Conservation (phyloP, 2,797 vertebrate species). For the Ambastaia sidthimunki region DNA sequence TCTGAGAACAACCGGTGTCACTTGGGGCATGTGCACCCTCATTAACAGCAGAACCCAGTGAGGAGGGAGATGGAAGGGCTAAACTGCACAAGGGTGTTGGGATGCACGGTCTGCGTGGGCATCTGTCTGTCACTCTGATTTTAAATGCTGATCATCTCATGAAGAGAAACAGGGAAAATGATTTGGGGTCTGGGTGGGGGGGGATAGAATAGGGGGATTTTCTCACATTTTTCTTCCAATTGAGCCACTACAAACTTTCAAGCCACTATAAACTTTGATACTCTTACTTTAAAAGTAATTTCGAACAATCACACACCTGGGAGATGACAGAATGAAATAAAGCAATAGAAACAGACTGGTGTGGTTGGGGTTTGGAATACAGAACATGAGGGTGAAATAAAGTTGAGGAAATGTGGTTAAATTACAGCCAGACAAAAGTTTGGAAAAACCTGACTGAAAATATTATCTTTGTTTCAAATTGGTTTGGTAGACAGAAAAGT, state of each 20-base stretch:
- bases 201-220: neutral
- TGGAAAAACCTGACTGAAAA: too few relatives aligned
- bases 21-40: constrained; percentile 1
- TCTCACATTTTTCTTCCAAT: neutral
- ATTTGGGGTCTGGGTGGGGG: constrained; percentile 63
- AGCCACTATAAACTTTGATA: neutral
- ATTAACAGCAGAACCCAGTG: constrained; percentile 18
- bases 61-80: constrained; percentile 1
- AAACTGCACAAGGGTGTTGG: neutral
- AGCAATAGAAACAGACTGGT: neutral
- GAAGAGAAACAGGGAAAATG: constrained; percentile 67
- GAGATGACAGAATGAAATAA: neutral
- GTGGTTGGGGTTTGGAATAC: neutral
- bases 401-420: neutral
- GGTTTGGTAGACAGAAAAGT: neutral
- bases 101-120: constrained; percentile 71
- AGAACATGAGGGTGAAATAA: constrained; percentile 1
- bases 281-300: neutral
- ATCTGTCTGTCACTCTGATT: constrained; percentile 81
- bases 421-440: neutral
- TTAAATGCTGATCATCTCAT: constrained; percentile 71
- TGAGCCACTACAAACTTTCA: neutral
- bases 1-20: constrained; percentile 1
- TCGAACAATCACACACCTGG: neutral
- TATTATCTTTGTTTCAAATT: neutral